Evolutionary conservation across 2,888 invertebrate species (phyloP).

Genomic region (Euclidia mi): DNA sequence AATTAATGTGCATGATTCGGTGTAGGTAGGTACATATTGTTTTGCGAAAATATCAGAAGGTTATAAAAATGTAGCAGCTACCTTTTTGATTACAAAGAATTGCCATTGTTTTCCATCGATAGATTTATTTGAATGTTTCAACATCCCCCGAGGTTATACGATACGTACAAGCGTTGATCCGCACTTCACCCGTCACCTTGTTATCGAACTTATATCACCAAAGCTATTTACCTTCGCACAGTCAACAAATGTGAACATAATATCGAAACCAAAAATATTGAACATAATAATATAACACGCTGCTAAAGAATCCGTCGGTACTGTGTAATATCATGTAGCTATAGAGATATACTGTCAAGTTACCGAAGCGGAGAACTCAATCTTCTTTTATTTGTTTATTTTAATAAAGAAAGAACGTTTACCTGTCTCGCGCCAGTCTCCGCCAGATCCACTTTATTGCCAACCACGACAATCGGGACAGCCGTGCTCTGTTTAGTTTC

Average conservation of each 20-base stretch:
- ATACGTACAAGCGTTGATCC: slow-evolving; percentile 51
- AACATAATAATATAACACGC: too few species aligned
- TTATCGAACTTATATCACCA: slow-evolving; percentile 38
- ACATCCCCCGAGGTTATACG: slow-evolving; percentile 33
- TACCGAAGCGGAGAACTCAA: background rate
- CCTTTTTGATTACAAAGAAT: slow-evolving; percentile 3
- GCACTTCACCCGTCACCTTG: slow-evolving; percentile 45
- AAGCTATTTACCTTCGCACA: slow-evolving; percentile 28
- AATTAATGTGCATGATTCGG: too few species aligned
- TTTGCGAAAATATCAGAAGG: background rate
- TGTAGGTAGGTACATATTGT: too few species aligned
- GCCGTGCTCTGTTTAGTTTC: slow-evolving; percentile 94
- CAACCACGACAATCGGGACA: slow-evolving; percentile 98
- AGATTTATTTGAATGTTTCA: slow-evolving; percentile 34
- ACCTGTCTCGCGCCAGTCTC: slow-evolving; percentile 93
- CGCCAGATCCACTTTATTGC: slow-evolving; percentile 97
- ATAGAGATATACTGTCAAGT: background rate
- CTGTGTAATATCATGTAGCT: slow-evolving; percentile 2
- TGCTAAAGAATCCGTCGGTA: slow-evolving; percentile 4
- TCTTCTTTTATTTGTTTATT: slow-evolving; percentile 1
- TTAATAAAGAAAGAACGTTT: slow-evolving; percentile 60
- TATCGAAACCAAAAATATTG: slow-evolving; percentile 6
- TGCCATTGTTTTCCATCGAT: slow-evolving; percentile 22
- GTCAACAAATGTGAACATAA: slow-evolving; percentile 22
- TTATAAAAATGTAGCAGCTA: slow-evolving; percentile 10